Conservation (phyloP, 2,888 invertebrate genomes). For the Torymus tubicola region DNA sequence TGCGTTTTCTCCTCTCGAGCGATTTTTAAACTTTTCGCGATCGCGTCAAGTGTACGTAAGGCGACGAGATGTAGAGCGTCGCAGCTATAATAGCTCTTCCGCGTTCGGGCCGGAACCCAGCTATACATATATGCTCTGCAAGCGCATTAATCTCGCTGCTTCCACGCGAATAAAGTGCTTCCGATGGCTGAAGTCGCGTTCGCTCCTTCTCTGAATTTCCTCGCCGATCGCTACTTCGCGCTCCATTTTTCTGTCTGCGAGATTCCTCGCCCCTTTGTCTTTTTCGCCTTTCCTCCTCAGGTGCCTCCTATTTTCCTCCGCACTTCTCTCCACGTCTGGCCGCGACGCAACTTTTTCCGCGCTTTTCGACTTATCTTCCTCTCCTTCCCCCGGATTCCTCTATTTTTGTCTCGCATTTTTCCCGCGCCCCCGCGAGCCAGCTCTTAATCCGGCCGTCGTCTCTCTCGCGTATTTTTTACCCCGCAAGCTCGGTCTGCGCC, state of each 20-base stretch:
- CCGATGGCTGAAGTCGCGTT: constrained; percentile 60
- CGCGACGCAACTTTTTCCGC: constrained; percentile 7
- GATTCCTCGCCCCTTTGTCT: no score
- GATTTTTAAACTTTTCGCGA: constrained; percentile 28
- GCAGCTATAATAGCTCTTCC: constrained; percentile 63
- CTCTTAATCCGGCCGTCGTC: constrained; percentile 10
- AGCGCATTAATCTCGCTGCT: constrained; percentile 66
- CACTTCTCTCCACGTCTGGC: not conserved
- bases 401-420: constrained; percentile 24
- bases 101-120: constrained; percentile 57
- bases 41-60: not conserved
- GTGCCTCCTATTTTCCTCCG: not conserved
- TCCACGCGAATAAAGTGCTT: constrained; percentile 66
- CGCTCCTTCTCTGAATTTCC: constrained; percentile 30
- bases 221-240: constrained; percentile 47
- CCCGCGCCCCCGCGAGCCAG: not conserved
- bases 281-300: constrained; percentile 2
- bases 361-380: constrained; percentile 24
- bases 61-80: constrained; percentile 3
- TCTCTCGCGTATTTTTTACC: not conserved
- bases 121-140: constrained; percentile 52
- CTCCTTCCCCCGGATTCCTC: not conserved
- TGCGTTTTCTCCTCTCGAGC: not conserved
- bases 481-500: not conserved
- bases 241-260: constrained; percentile 39